Evolutionary conservation across 2,113 vertebrate genomes (phyloP).

Genomic region (Neodon shergylaensis): DNA sequence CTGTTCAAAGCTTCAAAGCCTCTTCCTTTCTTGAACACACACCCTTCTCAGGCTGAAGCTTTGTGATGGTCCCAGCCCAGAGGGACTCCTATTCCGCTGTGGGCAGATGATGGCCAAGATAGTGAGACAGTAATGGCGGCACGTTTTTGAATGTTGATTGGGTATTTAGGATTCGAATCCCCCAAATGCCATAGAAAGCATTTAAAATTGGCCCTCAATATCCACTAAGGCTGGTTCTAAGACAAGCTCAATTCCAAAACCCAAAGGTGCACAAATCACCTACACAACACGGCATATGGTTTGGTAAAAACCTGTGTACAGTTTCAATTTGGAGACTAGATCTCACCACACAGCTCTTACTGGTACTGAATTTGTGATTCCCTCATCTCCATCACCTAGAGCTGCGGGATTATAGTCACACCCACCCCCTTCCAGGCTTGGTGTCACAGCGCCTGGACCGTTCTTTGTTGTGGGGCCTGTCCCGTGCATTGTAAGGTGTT

Average conservation of each 20-base stretch:
- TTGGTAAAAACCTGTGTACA: background rate
- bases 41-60: background rate
- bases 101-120: too few relatives aligned
- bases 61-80: background rate
- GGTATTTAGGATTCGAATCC: background rate
- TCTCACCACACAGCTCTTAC: background rate
- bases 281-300: background rate
- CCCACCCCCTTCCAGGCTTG: background rate
- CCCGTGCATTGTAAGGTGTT: background rate
- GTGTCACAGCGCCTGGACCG: background rate
- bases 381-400: background rate
- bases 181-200: background rate
- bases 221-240: background rate
- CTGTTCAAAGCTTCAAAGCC: background rate
- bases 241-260: background rate
- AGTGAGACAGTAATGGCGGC: background rate
- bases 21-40: background rate
- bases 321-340: background rate
- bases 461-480: background rate
- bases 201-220: background rate
- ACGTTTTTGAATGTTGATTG: background rate
- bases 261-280: background rate
- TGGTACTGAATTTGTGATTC: background rate
- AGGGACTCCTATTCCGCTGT: background rate
- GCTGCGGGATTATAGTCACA: fast-evolving